Percentiles rank a stretch among this genome's conserved stretches.
phyloP scores from a whole-genome alignment of 2,113 vertebrate genomes.

The Macrotus californicus region DNA sequence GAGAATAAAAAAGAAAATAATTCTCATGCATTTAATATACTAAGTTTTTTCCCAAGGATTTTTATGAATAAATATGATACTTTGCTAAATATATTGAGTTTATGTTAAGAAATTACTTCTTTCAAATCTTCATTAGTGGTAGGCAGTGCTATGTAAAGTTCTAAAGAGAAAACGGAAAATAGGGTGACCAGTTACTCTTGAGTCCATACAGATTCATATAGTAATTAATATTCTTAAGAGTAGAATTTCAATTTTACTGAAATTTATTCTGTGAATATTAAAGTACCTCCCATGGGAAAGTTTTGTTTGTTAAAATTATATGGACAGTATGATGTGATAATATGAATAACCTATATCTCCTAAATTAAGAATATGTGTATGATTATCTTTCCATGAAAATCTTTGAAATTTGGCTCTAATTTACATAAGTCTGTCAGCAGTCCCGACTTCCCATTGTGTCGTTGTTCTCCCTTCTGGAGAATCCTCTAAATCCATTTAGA shows the following conservation, averaged over 20 bases:
- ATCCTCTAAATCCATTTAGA: background rate
- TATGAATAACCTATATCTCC: background rate
- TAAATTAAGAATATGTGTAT: background rate
- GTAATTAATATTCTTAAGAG: slow-evolving; percentile 12
- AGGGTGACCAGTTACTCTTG: background rate
- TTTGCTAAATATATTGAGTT: slow-evolving; percentile 39
- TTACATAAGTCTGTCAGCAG: background rate
- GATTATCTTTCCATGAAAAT: slow-evolving; percentile 32
- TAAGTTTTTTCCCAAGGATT: background rate
- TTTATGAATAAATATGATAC: background rate
- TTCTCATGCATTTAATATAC: background rate
- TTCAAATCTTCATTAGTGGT: slow-evolving; percentile 21
- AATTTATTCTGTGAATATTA: slow-evolving; percentile 30
- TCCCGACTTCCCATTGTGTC: background rate
- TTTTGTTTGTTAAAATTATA: slow-evolving; percentile 18
- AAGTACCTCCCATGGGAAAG: background rate
- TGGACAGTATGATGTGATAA: background rate
- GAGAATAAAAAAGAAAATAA: slow-evolving; percentile 13
- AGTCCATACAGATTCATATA: background rate
- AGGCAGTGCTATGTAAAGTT: background rate
- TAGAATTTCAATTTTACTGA: slow-evolving; percentile 33
- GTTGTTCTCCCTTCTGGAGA: background rate
- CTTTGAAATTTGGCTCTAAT: slow-evolving; percentile 45
- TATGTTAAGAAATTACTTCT: slow-evolving; percentile 36
- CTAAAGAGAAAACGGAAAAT: slow-evolving; percentile 19